Conservation (phyloP, 2,797 vertebrate species). For the Argya squamiceps region DNA sequence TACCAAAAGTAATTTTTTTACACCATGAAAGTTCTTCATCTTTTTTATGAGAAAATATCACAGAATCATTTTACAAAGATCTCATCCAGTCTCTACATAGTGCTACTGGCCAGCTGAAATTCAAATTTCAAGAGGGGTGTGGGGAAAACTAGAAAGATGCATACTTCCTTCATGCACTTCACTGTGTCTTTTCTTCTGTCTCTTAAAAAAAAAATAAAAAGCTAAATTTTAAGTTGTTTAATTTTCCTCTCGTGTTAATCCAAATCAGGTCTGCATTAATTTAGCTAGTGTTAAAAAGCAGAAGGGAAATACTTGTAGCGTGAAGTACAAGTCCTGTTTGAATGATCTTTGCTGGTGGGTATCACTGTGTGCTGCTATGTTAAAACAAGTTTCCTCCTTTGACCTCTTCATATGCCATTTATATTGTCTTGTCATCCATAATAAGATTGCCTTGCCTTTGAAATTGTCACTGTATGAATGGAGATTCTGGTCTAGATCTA, state of each 20-base stretch:
- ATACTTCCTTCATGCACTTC: neutral
- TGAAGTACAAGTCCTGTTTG: neutral
- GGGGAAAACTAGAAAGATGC: neutral
- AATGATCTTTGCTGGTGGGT: neutral
- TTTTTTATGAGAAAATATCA: neutral
- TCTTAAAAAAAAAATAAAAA: neutral
- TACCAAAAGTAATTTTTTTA: neutral
- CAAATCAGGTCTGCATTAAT: neutral
- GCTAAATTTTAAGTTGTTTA: neutral
- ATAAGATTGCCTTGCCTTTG: neutral
- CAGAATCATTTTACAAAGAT: neutral
- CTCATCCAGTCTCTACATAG: neutral
- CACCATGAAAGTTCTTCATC: neutral
- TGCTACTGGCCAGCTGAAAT: neutral
- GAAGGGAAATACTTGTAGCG: neutral
- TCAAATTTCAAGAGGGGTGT: rapidly evolving
- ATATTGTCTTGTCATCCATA: neutral
- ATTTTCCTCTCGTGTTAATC: neutral
- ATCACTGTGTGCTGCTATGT: neutral
- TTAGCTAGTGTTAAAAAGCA: neutral
- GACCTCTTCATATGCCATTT: neutral
- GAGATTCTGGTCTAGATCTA: neutral
- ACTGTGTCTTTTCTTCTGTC: neutral
- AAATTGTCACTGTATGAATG: neutral
- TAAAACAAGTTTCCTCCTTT: neutral